Conservation (phyloP, 1,140 invertebrate species). For the Rhynchophorus ferrugineus region DNA sequence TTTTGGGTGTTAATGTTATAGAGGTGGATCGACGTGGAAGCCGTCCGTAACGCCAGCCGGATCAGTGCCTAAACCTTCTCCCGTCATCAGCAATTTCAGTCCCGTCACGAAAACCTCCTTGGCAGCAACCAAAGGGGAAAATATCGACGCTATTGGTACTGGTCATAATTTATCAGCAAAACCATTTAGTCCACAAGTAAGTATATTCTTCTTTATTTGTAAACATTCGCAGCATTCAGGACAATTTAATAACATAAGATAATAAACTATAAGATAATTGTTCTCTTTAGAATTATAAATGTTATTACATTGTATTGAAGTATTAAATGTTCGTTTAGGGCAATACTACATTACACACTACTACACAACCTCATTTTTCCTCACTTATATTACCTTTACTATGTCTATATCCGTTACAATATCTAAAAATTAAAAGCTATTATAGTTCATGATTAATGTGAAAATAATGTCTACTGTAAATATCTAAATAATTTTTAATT, state of each 20-base stretch:
- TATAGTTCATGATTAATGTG: too few species aligned
- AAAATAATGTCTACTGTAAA: too few species aligned
- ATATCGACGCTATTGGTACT: slow-evolving; percentile 64
- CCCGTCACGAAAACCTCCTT: slow-evolving; percentile 85
- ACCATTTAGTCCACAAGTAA: slow-evolving; percentile 52
- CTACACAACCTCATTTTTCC: too few species aligned
- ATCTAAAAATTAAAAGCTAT: too few species aligned
- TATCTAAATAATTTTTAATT: too few species aligned
- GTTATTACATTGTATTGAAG: too few species aligned
- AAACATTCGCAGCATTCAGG: background rate
- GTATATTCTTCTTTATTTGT: slow-evolving; percentile 4
- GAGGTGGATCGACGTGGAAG: slow-evolving; percentile 74
- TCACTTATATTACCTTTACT: too few species aligned
- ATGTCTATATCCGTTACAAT: too few species aligned
- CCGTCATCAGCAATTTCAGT: slow-evolving; percentile 49
- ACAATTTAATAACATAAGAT: slow-evolving; percentile 8
- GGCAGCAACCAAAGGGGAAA: slow-evolving; percentile 62
- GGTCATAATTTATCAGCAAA: slow-evolving; percentile 82
- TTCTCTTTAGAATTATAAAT: too few species aligned
- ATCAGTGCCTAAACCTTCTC: slow-evolving; percentile 51
- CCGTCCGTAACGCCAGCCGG: slow-evolving; percentile 65
- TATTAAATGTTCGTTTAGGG: too few species aligned
- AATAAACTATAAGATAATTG: too few species aligned
- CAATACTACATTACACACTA: too few species aligned
- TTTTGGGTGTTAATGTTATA: slow-evolving; percentile 39